phyloP scores from a whole-genome alignment of 1,140 invertebrate genomes.

The Ceratina australensis region DNA sequence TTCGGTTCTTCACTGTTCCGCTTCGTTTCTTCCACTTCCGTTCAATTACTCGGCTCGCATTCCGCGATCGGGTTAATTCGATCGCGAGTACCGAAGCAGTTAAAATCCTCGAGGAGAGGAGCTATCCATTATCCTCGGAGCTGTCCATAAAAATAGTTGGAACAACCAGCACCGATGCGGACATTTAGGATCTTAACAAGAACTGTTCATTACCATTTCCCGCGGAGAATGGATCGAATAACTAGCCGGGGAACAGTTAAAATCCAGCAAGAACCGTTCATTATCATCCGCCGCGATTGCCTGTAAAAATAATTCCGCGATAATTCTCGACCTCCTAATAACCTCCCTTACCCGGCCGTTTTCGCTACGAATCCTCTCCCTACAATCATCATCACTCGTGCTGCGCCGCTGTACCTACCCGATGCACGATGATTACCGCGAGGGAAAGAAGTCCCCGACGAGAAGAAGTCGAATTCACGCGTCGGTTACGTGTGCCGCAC shows the following conservation, averaged over 20 bases:
- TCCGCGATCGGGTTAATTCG: no score
- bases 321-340: conserved; percentile 17
- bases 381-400: conserved; percentile 31
- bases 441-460: conserved; percentile 17
- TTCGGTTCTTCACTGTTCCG: background rate
- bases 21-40: background rate
- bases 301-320: conserved; percentile 20
- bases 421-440: conserved; percentile 49
- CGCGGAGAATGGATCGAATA: background rate
- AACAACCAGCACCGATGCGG: no score
- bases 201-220: no score
- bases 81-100: no score
- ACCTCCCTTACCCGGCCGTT: background rate
- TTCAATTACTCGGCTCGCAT: background rate
- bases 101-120: no score
- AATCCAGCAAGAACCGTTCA: conserved; percentile 17
- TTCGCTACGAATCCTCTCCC: background rate
- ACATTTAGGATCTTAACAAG: no score
- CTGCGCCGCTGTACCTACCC: conserved; percentile 8
- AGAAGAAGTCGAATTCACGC: conserved; percentile 24
- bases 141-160: no score
- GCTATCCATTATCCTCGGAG: no score
- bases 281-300: background rate
- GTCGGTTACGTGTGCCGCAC: conserved; percentile 1
- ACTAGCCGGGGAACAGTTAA: background rate